These are phyloP conservation scores for Hypotaenidia philippensis DNA, from an alignment of 2,797 vertebrate genomes.

Conservation along the genomic window DNA sequence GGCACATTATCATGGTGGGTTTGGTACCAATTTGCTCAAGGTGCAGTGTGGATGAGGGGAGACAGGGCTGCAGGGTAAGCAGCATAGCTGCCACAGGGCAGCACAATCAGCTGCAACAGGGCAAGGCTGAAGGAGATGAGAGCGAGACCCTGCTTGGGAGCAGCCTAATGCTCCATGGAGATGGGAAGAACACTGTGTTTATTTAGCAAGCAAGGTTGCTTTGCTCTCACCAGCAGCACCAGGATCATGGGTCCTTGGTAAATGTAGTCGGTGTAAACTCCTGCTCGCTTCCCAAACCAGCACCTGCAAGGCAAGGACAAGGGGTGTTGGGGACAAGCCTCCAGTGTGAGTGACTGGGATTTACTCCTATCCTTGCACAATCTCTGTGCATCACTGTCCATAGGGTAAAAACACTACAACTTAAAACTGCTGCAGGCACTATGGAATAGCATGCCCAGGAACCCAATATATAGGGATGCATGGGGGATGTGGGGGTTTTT, in stretches of 20 bases:
- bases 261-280: slow-evolving; percentile 94
- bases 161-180: not conserved
- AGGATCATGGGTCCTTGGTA: slow-evolving; percentile 97
- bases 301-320: slow-evolving; percentile 82
- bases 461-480: accelerated
- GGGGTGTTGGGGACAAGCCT: accelerated
- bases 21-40: not conserved
- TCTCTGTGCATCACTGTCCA: not conserved
- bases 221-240: slow-evolving; percentile 90
- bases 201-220: not conserved
- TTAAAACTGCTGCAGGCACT: not conserved
- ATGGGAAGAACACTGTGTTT: not conserved
- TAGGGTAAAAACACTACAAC: not conserved
- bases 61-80: accelerated
- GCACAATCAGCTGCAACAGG: not conserved
- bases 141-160: not conserved
- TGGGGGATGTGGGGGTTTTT: not conserved
- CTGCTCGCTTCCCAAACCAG: slow-evolving; percentile 93
- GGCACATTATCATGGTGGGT: accelerated
- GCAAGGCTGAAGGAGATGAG: not conserved
- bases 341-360: not conserved
- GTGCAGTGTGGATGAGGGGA: not conserved
- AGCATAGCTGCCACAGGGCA: not conserved
- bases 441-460: not conserved
- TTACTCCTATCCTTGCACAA: not conserved